phyloP scores from a whole-genome alignment of 2,797 vertebrate genomes.

The Bryconaethiops microstoma region DNA sequence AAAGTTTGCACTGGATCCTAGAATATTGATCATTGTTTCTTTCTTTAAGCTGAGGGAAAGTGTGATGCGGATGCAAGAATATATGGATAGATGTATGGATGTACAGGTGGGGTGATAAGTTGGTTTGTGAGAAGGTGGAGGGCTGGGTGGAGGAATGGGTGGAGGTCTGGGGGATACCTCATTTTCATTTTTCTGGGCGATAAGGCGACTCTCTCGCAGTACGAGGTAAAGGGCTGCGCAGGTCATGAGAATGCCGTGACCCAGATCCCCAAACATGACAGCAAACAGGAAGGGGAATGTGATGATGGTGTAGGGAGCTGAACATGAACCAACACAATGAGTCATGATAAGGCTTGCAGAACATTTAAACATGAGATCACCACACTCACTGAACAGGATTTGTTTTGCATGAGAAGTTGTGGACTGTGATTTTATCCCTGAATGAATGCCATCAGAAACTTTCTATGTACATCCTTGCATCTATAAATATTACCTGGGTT shows the following conservation, averaged over 20 bases:
- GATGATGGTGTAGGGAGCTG: constrained; percentile 97
- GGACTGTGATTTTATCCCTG: too few species aligned
- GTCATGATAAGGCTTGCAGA: neutral
- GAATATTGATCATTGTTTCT: too few species aligned
- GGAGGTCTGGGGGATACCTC: constrained; percentile 79
- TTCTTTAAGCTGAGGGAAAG: neutral
- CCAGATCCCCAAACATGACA: constrained; percentile 98
- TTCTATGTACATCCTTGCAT: too few species aligned
- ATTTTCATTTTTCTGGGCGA: constrained; percentile 93
- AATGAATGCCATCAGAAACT: too few species aligned
- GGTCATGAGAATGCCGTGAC: constrained; percentile 93
- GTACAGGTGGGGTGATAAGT: too few species aligned
- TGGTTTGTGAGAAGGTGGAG: neutral
- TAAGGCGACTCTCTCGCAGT: constrained; percentile 89
- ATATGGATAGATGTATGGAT: neutral
- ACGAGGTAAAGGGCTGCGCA: constrained; percentile 94
- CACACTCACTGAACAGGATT: neutral
- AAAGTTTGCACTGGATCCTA: too few species aligned
- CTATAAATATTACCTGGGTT: constrained; percentile 86
- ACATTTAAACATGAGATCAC: neutral
- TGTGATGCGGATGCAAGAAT: neutral
- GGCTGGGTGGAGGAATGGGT: neutral
- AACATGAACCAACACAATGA: constrained; percentile 56
- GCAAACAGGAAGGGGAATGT: constrained; percentile 98
- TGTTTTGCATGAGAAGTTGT: neutral